phyloP scores from a whole-genome alignment of 2,113 vertebrate species.

The Chauna torquata region DNA sequence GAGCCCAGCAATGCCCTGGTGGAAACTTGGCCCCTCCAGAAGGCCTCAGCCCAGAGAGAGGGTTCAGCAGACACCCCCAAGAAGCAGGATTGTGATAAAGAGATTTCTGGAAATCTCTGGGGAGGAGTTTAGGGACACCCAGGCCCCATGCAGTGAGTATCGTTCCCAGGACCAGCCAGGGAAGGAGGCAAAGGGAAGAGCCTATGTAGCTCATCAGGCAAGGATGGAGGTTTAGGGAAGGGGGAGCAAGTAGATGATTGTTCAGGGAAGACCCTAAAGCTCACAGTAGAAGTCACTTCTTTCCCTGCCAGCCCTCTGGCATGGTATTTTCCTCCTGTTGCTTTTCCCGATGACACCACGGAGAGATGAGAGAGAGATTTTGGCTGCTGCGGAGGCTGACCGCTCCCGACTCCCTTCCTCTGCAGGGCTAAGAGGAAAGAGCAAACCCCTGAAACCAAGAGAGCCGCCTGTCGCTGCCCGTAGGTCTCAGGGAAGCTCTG shows the following conservation, averaged over 20 bases:
- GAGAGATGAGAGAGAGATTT: not conserved
- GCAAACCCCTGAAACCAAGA: not conserved
- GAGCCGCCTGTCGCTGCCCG: not conserved
- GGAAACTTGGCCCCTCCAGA: not conserved
- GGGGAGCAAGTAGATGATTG: not conserved
- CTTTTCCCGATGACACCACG: not conserved
- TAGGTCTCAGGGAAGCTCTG: not conserved
- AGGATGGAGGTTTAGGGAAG: not conserved
- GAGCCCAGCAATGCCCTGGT: not conserved
- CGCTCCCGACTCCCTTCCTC: not conserved
- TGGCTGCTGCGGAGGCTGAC: not conserved
- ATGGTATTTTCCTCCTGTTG: not conserved
- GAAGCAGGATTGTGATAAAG: not conserved
- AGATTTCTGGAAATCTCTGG: not conserved
- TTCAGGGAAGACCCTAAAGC: not conserved
- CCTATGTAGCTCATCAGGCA: not conserved
- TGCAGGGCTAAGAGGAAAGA: not conserved
- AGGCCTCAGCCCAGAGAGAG: not conserved
- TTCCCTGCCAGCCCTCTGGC: not conserved
- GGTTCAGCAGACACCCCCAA: not conserved
- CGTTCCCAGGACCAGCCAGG: not conserved
- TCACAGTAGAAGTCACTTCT: not conserved
- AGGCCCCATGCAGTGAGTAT: rapidly evolving
- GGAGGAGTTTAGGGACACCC: not conserved
- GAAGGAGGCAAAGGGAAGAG: not conserved